Conservation (phyloP, 2,797 vertebrate species). For the Melanitta fusca region DNA sequence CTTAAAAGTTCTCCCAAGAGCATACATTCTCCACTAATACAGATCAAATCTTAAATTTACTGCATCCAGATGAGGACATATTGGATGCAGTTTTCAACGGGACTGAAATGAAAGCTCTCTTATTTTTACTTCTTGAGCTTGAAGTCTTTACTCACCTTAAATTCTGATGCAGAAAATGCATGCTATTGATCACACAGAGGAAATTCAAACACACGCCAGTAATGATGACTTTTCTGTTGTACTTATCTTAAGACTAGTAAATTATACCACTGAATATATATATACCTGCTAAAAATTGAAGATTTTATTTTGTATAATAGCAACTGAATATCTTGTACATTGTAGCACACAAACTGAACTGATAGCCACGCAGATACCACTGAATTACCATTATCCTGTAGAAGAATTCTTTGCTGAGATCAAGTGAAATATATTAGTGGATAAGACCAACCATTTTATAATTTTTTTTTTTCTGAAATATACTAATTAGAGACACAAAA, state of each 20-base stretch:
- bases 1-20: not conserved
- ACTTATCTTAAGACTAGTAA: not conserved
- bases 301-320: not conserved
- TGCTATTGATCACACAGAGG: not conserved
- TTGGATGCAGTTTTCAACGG: not conserved
- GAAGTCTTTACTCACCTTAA: not conserved
- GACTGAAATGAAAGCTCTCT: not conserved
- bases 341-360: not conserved
- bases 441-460: not conserved
- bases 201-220: not conserved
- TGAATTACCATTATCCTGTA: not conserved
- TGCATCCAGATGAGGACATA: not conserved
- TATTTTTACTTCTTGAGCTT: not conserved
- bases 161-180: not conserved
- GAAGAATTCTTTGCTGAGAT: not conserved
- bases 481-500: not conserved
- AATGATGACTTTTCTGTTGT: not conserved
- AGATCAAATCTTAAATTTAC: not conserved
- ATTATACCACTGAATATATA: not conserved
- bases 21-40: not conserved
- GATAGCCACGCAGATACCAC: not conserved
- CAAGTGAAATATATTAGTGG: not conserved
- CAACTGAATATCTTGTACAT: not conserved
- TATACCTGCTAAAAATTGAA: not conserved
- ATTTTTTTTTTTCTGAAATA: not conserved